Percentiles rank a stretch among this genome's conserved stretches.
phyloP scores from a whole-genome alignment of 2,797 vertebrate species.

The Astyanax mexicanus region DNA sequence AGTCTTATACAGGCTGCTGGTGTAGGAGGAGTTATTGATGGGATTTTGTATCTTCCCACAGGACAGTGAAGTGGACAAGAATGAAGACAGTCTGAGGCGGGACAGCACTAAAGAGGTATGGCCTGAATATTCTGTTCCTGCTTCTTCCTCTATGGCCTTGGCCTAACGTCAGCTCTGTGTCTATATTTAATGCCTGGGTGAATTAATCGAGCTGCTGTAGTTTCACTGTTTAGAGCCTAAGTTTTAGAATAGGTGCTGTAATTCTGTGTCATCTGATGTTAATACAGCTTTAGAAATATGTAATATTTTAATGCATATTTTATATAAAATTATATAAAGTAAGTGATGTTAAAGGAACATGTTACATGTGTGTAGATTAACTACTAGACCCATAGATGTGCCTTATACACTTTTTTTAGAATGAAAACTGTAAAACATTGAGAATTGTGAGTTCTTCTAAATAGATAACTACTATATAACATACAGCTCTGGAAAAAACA shows the following conservation, averaged over 20 bases:
- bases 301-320: no score
- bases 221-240: neutral
- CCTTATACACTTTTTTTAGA: no score
- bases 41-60: constrained; percentile 39
- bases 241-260: neutral
- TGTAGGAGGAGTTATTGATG: constrained; percentile 28
- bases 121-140: constrained; percentile 23
- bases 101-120: constrained; percentile 56
- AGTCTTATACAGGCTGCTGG: constrained; percentile 2
- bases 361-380: no score
- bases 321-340: no score
- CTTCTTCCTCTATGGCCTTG: constrained; percentile 19
- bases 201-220: neutral
- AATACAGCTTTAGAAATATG: no score
- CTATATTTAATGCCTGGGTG: constrained; percentile 28
- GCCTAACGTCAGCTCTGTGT: neutral
- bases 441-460: no score
- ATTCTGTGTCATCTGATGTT: neutral
- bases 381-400: no score
- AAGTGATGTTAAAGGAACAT: no score
- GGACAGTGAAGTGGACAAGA: constrained; percentile 51
- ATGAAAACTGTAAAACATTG: no score
- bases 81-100: constrained; percentile 52
- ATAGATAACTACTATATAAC: no score
- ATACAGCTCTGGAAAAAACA: no score